Conservation (phyloP, 2,797 vertebrate genomes). For the Picus viridis region DNA sequence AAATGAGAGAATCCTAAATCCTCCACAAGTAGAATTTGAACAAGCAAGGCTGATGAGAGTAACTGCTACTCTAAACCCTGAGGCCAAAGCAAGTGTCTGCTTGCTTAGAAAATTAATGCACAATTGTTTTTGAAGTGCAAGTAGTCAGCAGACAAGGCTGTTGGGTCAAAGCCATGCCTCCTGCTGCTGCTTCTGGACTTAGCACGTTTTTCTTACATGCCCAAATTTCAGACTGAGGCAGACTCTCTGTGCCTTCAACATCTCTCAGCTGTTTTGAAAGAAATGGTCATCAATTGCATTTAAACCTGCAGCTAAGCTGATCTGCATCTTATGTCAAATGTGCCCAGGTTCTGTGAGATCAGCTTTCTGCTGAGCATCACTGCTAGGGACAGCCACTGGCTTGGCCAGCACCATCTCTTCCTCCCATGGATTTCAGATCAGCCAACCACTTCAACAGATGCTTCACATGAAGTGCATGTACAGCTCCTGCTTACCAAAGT, state of each 20-base stretch:
- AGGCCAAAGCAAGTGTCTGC: background rate
- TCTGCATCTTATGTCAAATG: background rate
- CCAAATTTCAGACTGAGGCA: background rate
- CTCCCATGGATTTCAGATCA: background rate
- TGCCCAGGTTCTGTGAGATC: fast-evolving
- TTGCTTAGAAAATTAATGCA: background rate
- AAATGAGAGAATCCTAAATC: background rate
- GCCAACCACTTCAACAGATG: background rate
- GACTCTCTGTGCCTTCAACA: background rate
- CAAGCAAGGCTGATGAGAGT: background rate
- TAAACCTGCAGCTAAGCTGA: background rate
- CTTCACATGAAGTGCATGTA: background rate
- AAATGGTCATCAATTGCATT: background rate
- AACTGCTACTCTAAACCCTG: background rate
- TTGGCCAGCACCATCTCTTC: background rate
- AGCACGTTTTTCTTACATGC: background rate
- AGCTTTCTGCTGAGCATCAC: background rate
- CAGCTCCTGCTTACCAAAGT: background rate
- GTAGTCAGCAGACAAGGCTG: background rate
- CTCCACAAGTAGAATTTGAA: background rate
- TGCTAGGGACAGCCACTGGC: fast-evolving
- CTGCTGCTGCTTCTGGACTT: background rate
- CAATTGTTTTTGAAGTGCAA: background rate
- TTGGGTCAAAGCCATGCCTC: background rate
- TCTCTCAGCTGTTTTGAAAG: background rate